A percentile compares a stretch with the other conserved stretches of the same genome.
Evolutionary conservation across 2,113 vertebrate genomes (phyloP).

Genomic region (Nansenia antarctica): DNA sequence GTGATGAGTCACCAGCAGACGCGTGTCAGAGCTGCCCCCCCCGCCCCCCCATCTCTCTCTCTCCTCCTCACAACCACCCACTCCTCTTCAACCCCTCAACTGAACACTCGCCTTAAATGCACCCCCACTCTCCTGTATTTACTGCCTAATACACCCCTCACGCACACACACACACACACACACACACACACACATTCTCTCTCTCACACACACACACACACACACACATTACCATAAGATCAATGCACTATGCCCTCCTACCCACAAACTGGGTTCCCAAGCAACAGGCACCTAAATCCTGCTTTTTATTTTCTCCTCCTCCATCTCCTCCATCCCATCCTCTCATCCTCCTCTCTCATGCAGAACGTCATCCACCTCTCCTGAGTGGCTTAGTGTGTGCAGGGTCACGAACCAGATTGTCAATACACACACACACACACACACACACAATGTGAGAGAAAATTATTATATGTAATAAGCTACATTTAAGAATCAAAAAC

Average conservation of each 20-base stretch:
- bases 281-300: conserved; percentile 63
- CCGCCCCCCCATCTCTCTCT: too few species aligned
- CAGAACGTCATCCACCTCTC: conserved; percentile 33
- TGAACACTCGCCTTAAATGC: neutral
- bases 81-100: conserved; percentile 8
- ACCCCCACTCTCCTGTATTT: neutral
- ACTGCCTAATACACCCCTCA: neutral
- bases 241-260: conserved; percentile 54
- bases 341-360: conserved; percentile 19
- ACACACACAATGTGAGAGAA: neutral
- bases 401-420: conserved; percentile 49
- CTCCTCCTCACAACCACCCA: conserved; percentile 5
- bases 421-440: neutral
- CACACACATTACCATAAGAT: conserved; percentile 68
- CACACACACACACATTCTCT: conserved; percentile 25
- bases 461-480: too few species aligned
- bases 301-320: too few species aligned
- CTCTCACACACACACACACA: conserved; percentile 23
- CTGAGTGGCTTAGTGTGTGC: conserved; percentile 63
- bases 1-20: conserved; percentile 71
- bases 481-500: too few species aligned
- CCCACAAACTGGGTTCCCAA: conserved; percentile 61
- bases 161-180: conserved; percentile 19
- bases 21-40: neutral
- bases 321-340: neutral